Evolutionary conservation across 2,797 vertebrate genomes (phyloP).

Genomic region (Halcyon leucocephala): DNA sequence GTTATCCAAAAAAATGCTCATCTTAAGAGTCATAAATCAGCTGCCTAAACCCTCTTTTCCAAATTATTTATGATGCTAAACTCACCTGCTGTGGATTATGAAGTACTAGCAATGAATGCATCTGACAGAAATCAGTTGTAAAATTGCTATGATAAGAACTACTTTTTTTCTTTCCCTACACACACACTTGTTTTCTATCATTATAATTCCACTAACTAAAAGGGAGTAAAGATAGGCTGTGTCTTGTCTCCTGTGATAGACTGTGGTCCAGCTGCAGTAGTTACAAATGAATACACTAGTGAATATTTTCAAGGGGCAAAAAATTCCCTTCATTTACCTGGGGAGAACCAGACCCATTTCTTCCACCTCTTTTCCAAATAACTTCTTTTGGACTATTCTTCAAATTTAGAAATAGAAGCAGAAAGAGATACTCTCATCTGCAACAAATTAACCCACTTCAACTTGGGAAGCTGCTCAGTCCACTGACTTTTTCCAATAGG

Average conservation of each 20-base stretch:
- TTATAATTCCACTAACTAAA: not conserved
- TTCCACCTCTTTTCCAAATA: not conserved
- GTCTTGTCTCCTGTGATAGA: not conserved
- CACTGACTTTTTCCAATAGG: not conserved
- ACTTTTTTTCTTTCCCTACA: not conserved
- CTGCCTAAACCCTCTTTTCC: not conserved
- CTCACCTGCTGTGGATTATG: not conserved
- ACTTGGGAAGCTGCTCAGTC: not conserved
- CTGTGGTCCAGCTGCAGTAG: not conserved
- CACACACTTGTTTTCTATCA: not conserved
- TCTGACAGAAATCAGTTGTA: not conserved
- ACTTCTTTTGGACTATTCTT: not conserved
- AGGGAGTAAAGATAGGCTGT: not conserved
- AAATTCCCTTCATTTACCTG: not conserved
- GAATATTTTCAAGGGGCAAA: not conserved
- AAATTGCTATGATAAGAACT: not conserved
- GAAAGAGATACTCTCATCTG: not conserved
- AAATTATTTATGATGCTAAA: not conserved
- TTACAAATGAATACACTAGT: not conserved
- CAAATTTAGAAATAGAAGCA: not conserved
- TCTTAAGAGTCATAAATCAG: not conserved
- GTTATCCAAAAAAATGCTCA: not conserved
- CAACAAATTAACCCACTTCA: not conserved
- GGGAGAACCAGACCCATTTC: not conserved
- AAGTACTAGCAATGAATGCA: not conserved